These are phyloP conservation scores for Ciconia boyciana DNA, from an alignment of 2,113 vertebrate genomes.

Conservation along the genomic window DNA sequence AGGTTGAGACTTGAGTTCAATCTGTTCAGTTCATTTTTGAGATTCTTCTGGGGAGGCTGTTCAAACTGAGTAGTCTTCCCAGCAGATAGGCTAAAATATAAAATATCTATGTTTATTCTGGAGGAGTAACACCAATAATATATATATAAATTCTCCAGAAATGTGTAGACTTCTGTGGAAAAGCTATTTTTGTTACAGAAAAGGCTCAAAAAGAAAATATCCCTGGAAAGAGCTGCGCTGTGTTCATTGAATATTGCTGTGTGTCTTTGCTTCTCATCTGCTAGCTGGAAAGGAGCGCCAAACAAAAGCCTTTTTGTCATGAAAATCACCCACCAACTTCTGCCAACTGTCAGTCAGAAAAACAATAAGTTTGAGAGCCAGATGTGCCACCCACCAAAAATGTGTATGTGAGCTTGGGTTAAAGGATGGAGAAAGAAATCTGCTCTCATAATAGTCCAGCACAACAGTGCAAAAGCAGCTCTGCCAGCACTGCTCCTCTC, in stretches of 20 bases:
- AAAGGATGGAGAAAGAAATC: constrained; percentile 41
- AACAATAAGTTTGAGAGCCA: constrained; percentile 62
- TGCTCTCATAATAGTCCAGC: constrained; percentile 25
- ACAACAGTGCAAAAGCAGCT: constrained; percentile 17
- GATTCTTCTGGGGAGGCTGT: background rate
- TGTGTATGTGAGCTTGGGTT: background rate
- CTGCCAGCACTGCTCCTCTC: constrained; percentile 20
- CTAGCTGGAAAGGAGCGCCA: constrained; percentile 24
- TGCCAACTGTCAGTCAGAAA: constrained; percentile 63
- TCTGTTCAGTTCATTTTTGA: background rate
- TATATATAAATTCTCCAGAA: constrained; percentile 16
- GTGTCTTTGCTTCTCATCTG: constrained; percentile 58
- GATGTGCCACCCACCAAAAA: constrained; percentile 55
- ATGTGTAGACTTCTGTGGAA: constrained; percentile 14
- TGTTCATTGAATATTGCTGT: constrained; percentile 35
- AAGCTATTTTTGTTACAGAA: constrained; percentile 54
- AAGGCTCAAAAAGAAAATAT: constrained; percentile 51
- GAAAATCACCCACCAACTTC: constrained; percentile 64
- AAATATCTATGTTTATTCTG: constrained; percentile 32
- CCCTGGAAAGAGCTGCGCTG: constrained; percentile 36
- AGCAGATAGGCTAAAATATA: background rate
- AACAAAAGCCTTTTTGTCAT: constrained; percentile 67
- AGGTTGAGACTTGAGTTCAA: background rate
- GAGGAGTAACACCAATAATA: background rate
- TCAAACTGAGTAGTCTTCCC: constrained; percentile 1